phyloP scores from a whole-genome alignment of 2,888 invertebrate species.

The Diabrotica balteata region DNA sequence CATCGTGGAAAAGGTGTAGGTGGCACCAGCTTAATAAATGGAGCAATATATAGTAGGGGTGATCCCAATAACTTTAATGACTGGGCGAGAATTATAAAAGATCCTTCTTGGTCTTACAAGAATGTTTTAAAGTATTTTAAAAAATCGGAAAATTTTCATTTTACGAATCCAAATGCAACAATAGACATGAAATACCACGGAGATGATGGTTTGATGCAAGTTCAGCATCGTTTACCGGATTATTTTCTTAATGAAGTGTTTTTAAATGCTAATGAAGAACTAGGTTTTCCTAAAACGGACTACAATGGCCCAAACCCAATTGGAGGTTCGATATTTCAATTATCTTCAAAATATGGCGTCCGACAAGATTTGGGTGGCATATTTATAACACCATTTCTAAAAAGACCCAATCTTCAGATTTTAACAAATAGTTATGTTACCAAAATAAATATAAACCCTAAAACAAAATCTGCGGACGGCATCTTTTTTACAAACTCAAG shows the following conservation, averaged over 20 bases:
- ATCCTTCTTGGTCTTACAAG: slow-evolving; percentile 63
- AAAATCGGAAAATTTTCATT: slow-evolving; percentile 31
- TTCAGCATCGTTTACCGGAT: slow-evolving; percentile 34
- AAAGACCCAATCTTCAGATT: slow-evolving; percentile 71
- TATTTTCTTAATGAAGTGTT: slow-evolving; percentile 59
- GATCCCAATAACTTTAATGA: slow-evolving; percentile 59
- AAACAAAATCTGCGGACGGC: slow-evolving; percentile 66
- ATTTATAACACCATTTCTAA: slow-evolving; percentile 71
- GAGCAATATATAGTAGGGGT: slow-evolving; percentile 63
- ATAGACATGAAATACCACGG: slow-evolving; percentile 28
- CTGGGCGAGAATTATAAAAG: slow-evolving; percentile 57
- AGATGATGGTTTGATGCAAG: slow-evolving; percentile 33
- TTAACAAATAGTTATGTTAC: slow-evolving; percentile 73
- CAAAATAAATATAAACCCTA: slow-evolving; percentile 66
- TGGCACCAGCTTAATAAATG: slow-evolving; percentile 62
- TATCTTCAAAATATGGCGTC: slow-evolving; percentile 71
- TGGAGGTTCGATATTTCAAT: slow-evolving; percentile 73
- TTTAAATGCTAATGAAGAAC: slow-evolving; percentile 68
- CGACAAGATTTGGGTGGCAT: slow-evolving; percentile 80
- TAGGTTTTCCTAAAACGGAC: slow-evolving; percentile 73
- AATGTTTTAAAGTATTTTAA: slow-evolving; percentile 62
- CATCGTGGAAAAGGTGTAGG: slow-evolving; percentile 62
- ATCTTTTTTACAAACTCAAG: slow-evolving; percentile 72
- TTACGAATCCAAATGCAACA: slow-evolving; percentile 18
- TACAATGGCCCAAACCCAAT: slow-evolving; percentile 69